Evolutionary conservation across 2,797 vertebrate species (phyloP), one percentile per base, ranked within the genome.

Genomic region (Erithacus rubecula): DNA sequence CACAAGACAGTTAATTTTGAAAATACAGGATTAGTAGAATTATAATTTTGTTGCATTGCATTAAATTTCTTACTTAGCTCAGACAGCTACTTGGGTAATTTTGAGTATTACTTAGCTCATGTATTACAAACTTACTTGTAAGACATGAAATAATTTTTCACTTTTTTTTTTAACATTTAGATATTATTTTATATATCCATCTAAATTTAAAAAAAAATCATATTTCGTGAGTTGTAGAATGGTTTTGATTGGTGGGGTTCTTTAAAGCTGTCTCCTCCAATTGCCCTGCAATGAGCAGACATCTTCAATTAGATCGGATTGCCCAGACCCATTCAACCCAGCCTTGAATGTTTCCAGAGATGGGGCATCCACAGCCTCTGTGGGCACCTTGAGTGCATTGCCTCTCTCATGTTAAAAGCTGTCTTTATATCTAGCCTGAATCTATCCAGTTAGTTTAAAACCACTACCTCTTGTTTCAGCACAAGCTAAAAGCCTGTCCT

Each of bases 321-420:
- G 20, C 34, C 43, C 29, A 53, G 19, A 30, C 2, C 17, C 1
- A 1, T 62, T 6, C 32, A 58, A 0, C 13, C 5, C 43, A 32
- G 15, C 26, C 36, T 53, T 63, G 17, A 37, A 16, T 44, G 20
- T 86, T 49, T 44, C 15, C 13, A 59, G 26, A 20, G 23, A 14
- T 32, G 13, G 6, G 10, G 2, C 13, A 20, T 43, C 20, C n/a
- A 15, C 23, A 8, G 5, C 7, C 6, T 72, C 9, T 17, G 6
- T 41, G n/a, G 24, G 15, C 8, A 52, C 6, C 14, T 22, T 46
- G 6, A 59, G 16, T 72, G 12, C 34, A 63, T 51, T 1, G 6
- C 12, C 21, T 59, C 18, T 2, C 5, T 68, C 3, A 5, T 36
- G 22, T 46, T 27, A 59, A 62, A 52, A 46, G 7, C 7, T 21